These are phyloP conservation scores for Hyles lineata DNA, from an alignment of 2,888 invertebrate genomes.

Conservation along the genomic window DNA sequence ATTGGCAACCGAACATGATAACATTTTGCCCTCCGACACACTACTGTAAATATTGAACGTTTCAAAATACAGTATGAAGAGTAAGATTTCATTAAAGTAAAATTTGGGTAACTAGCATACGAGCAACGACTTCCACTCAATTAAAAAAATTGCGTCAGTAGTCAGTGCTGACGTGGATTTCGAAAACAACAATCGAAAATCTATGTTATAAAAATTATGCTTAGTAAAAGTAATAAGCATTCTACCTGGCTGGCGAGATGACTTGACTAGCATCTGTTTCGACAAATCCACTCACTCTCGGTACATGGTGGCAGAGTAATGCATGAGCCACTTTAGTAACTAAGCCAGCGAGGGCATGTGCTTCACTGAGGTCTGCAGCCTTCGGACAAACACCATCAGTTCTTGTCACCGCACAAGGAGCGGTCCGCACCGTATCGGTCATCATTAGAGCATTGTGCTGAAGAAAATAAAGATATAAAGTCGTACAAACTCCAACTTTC, in stretches of 20 bases:
- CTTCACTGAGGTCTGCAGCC: conserved; percentile 73
- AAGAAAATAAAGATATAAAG: background rate
- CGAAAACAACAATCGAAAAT: background rate
- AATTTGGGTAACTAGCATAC: background rate
- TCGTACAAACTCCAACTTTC: background rate
- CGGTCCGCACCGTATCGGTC: conserved; percentile 67
- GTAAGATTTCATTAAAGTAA: background rate
- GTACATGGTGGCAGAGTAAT: conserved; percentile 67
- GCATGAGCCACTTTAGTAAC: conserved; percentile 73
- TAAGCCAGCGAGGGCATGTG: conserved; percentile 72
- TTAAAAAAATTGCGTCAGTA: background rate
- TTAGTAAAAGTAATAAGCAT: conserved; percentile 19
- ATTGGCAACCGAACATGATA: no score
- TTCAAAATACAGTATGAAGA: no score
- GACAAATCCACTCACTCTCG: conserved; percentile 70
- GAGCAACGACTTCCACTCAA: background rate
- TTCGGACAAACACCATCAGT: conserved; percentile 56
- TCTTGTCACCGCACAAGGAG: conserved; percentile 58
- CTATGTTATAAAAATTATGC: background rate
- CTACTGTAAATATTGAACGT: no score
- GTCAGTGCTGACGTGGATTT: background rate
- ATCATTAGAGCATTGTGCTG: conserved; percentile 72
- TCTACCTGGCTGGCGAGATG: conserved; percentile 73
- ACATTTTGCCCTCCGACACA: no score
- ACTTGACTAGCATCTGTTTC: conserved; percentile 69